These are phyloP conservation scores for Coelinius sp. DNA, from an alignment of 2,888 invertebrate genomes.

Conservation along the genomic window DNA sequence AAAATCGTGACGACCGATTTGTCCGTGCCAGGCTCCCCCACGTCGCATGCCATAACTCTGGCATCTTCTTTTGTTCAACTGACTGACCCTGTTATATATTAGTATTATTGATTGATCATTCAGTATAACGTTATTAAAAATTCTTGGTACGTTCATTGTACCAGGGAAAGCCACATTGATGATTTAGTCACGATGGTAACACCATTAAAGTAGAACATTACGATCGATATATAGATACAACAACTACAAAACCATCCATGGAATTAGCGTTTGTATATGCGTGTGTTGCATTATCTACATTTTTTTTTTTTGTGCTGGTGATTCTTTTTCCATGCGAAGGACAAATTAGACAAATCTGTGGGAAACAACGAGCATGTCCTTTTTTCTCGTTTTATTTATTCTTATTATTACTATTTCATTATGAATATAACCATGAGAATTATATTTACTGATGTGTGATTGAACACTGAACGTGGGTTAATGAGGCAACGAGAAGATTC, in stretches of 20 bases:
- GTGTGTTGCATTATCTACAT: constrained; percentile 1
- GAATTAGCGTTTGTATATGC: not conserved
- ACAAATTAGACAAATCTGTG: constrained; percentile 3
- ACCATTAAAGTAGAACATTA: constrained; percentile 8
- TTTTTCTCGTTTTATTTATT: not conserved
- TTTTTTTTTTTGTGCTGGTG: constrained; percentile 4
- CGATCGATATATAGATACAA: constrained; percentile 14
- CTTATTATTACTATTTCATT: not conserved
- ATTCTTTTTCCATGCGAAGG: constrained; percentile 8
- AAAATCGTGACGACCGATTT: constrained; percentile 15
- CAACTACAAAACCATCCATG: constrained; percentile 8
- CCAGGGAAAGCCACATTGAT: constrained; percentile 22
- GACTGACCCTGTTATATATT: constrained; percentile 17
- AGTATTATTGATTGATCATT: constrained; percentile 20
- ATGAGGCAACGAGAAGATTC: not conserved
- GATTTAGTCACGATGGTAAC: constrained; percentile 23
- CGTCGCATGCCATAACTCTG: constrained; percentile 8
- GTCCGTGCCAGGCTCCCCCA: constrained; percentile 11
- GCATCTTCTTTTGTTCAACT: constrained; percentile 8
- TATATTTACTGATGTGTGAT: not conserved
- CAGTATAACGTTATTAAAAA: constrained; percentile 7
- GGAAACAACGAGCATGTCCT: not conserved
- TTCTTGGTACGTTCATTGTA: constrained; percentile 7
- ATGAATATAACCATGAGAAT: not conserved
- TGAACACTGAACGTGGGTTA: not conserved